Evolutionary conservation across 2,113 vertebrate genomes (phyloP).

Genomic region (Numenius arquata): DNA sequence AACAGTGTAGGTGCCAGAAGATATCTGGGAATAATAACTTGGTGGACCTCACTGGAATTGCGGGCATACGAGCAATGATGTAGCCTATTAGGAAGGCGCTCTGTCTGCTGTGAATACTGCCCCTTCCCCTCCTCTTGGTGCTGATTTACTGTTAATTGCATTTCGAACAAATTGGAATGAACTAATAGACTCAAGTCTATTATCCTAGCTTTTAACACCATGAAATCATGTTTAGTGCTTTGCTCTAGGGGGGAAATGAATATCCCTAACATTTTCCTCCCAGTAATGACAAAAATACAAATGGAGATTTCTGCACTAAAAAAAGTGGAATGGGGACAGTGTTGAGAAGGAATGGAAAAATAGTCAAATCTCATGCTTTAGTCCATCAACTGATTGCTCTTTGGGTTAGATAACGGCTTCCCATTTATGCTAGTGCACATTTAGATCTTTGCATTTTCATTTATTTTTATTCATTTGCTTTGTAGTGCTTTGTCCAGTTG

Average conservation of each 20-base stretch:
- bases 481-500: neutral
- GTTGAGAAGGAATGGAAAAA: neutral
- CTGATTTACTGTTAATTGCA: neutral
- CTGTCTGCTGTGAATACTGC: neutral
- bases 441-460: neutral
- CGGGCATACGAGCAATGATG: fast-evolving
- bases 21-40: neutral
- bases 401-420: neutral
- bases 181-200: slow-evolving; percentile 9
- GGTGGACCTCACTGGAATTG: neutral
- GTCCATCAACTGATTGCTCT: neutral
- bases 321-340: neutral
- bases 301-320: neutral
- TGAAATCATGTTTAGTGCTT: slow-evolving; percentile 5
- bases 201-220: neutral
- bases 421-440: neutral
- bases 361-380: neutral
- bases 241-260: neutral
- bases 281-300: neutral
- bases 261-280: neutral
- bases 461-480: neutral
- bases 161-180: neutral
- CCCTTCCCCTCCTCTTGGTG: neutral
- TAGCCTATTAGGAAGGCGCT: neutral
- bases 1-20: neutral